Conservation (phyloP, 2,888 invertebrate genomes). For the Cryptophagus acutangulus region DNA sequence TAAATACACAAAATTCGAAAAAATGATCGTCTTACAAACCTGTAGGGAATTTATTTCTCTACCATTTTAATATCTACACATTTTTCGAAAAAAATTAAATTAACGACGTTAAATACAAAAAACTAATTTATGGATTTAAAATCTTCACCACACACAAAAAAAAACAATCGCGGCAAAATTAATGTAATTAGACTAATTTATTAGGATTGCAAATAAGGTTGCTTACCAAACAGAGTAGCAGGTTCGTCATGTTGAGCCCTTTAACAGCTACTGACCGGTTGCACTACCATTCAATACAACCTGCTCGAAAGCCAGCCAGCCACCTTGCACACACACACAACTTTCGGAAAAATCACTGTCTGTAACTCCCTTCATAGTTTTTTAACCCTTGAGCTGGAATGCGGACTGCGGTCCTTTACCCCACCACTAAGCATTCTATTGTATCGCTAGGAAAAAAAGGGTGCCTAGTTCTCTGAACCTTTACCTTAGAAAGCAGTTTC, state of each 20-base stretch:
- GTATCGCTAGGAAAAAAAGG: slow-evolving; percentile 15
- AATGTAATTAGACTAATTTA: no score
- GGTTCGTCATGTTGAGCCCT: slow-evolving; percentile 9
- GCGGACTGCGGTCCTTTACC: slow-evolving; percentile 33
- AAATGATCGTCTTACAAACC: no score
- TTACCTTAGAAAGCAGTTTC: slow-evolving; percentile 19
- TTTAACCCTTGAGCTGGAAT: slow-evolving; percentile 46
- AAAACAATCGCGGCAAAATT: no score
- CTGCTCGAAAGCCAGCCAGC: slow-evolving; percentile 30
- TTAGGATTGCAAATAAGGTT: no score
- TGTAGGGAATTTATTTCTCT: no score
- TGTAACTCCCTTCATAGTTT: slow-evolving; percentile 47
- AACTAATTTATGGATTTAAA: no score
- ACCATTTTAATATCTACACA: no score
- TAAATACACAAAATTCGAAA: no score
- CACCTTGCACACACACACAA: slow-evolving; percentile 36
- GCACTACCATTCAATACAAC: slow-evolving; percentile 25
- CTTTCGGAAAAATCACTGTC: slow-evolving; percentile 42
- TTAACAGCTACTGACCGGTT: slow-evolving; percentile 12
- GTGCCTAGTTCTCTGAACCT: slow-evolving; percentile 18
- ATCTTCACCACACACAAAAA: no score
- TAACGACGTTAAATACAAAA: no score
- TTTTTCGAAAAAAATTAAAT: no score
- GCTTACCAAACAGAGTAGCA: slow-evolving; percentile 2
- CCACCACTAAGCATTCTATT: slow-evolving; percentile 14